Evolutionary conservation across 2,888 invertebrate genomes (phyloP).

Genomic region (Hemicrepidius hirtus): DNA sequence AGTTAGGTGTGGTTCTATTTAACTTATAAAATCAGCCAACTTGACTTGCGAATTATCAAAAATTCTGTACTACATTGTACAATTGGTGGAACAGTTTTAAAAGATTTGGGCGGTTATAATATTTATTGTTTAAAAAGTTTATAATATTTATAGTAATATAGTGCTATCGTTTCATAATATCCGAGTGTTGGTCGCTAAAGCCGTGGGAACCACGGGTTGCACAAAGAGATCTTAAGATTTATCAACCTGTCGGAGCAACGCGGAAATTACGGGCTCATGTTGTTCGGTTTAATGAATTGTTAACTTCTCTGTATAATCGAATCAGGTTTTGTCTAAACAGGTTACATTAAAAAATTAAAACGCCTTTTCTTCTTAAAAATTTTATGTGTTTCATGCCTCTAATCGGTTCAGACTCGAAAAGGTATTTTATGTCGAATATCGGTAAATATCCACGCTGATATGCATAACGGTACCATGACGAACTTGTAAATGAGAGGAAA

Average conservation of each 20-base stretch:
- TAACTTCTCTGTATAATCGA: conserved; percentile 32
- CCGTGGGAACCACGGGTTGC: conserved; percentile 55
- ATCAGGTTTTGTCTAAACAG: conserved; percentile 35
- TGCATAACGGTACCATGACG: conserved; percentile 3
- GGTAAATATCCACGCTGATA: conserved; percentile 5
- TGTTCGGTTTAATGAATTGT: conserved; percentile 47
- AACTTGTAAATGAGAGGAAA: conserved; percentile 19
- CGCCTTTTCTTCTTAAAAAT: not conserved
- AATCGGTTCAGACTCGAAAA: not conserved
- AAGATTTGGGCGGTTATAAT: too few species aligned
- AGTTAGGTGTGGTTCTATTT: too few species aligned
- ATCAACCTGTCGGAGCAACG: conserved; percentile 57
- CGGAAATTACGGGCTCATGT: conserved; percentile 54
- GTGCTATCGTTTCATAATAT: conserved; percentile 35
- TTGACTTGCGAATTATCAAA: too few species aligned
- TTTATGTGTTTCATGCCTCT: conserved; percentile 3
- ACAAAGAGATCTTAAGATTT: conserved; percentile 57
- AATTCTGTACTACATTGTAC: too few species aligned
- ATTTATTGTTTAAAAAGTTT: too few species aligned
- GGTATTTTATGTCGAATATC: conserved; percentile 12
- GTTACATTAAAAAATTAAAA: conserved; percentile 15
- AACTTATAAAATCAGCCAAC: too few species aligned
- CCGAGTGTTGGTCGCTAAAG: conserved; percentile 19
- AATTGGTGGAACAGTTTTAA: too few species aligned
- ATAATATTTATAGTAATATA: conserved; percentile 17